These are phyloP conservation scores for Callionymus lyra DNA, from an alignment of 2,113 vertebrate genomes.

Conservation along the genomic window DNA sequence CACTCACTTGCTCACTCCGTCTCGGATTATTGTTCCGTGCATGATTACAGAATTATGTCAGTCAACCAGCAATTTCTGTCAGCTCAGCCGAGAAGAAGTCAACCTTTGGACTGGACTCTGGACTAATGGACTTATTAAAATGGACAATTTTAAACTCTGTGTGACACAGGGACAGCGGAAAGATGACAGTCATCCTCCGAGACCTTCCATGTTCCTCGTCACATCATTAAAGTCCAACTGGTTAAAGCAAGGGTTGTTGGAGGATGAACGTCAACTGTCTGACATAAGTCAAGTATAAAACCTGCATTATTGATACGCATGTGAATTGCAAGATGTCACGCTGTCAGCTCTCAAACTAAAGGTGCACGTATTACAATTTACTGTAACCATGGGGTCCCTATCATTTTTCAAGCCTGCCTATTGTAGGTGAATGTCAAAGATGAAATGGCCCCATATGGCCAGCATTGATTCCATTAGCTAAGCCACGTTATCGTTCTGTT, in stretches of 20 bases:
- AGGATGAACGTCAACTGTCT: conserved; percentile 27
- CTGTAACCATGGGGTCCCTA: conserved; percentile 40
- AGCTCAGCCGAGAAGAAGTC: neutral
- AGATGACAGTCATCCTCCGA: conserved; percentile 17
- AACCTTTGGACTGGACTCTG: neutral
- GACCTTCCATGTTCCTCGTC: conserved; percentile 1
- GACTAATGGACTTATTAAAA: neutral
- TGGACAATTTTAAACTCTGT: neutral
- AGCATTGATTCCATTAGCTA: conserved; percentile 40
- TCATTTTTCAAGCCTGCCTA: conserved; percentile 11
- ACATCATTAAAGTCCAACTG: conserved; percentile 16
- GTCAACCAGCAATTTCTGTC: neutral
- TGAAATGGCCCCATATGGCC: conserved; percentile 38
- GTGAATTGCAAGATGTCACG: conserved; percentile 4
- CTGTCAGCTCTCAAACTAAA: conserved; percentile 14
- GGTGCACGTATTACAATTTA: neutral
- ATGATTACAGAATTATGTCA: neutral
- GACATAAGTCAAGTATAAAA: conserved; percentile 9
- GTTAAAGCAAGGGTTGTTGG: conserved; percentile 13
- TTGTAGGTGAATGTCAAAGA: conserved; percentile 26
- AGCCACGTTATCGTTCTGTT: conserved; percentile 11
- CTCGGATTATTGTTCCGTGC: neutral
- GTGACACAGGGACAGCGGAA: neutral
- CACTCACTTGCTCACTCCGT: neutral
- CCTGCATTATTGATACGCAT: conserved; percentile 9